A percentile compares a stretch with the other conserved stretches of the same genome.
These are phyloP conservation scores for Lerema accius DNA, from an alignment of 1,140 invertebrate genomes.

Conservation along the genomic window DNA sequence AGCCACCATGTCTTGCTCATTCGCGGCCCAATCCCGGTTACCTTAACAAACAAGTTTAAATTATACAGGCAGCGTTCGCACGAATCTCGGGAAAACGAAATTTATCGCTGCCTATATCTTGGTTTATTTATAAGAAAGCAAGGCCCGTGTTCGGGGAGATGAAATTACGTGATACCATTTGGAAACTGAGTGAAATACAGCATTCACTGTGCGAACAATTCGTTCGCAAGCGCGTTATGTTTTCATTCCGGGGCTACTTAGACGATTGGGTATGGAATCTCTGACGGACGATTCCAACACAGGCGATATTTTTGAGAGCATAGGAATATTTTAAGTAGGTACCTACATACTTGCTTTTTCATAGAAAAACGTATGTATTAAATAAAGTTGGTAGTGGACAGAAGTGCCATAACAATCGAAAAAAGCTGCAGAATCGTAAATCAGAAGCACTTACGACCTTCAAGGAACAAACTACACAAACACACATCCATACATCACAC, in stretches of 20 bases:
- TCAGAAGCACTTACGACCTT: no score
- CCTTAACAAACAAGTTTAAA: conserved; percentile 71
- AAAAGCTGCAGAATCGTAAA: no score
- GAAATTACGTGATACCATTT: conserved; percentile 81
- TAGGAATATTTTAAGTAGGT: no score
- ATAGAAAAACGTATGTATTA: no score
- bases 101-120: conserved; percentile 77
- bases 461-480: no score
- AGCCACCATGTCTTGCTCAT: neutral
- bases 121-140: conserved; percentile 81
- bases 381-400: no score
- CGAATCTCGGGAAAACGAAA: conserved; percentile 67
- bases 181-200: conserved; percentile 75
- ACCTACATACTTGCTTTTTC: no score
- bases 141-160: conserved; percentile 62
- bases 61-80: conserved; percentile 65
- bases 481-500: no score
- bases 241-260: conserved; percentile 54
- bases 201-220: conserved; percentile 45
- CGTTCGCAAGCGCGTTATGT: conserved; percentile 41
- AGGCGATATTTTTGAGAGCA: conserved; percentile 11
- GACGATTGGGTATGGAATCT: conserved; percentile 41
- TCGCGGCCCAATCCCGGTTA: conserved; percentile 10
- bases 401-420: no score
- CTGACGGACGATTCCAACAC: conserved; percentile 13